These are phyloP conservation scores for Agelaius tricolor DNA, from an alignment of 2,113 vertebrate genomes.

Conservation along the genomic window DNA sequence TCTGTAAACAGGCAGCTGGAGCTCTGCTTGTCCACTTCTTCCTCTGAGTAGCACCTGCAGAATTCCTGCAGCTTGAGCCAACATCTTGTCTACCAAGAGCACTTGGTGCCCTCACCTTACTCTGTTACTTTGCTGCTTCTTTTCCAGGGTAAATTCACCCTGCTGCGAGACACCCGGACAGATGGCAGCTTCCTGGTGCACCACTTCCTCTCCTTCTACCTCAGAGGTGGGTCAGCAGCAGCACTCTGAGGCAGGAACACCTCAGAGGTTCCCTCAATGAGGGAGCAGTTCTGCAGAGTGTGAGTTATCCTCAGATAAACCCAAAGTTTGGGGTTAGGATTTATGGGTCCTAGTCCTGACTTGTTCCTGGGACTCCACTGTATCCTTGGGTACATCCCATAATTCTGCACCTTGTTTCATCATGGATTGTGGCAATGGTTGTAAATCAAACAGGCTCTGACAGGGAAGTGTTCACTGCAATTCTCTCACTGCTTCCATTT, in stretches of 20 bases:
- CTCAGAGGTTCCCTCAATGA: not conserved
- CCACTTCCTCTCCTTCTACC: slow-evolving; percentile 93
- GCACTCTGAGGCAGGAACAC: not conserved
- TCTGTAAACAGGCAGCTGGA: not conserved
- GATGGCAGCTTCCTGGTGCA: slow-evolving; percentile 93
- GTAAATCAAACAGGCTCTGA: not conserved
- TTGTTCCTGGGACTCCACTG: not conserved
- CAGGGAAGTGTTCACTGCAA: not conserved
- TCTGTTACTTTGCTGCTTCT: not conserved
- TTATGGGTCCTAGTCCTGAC: not conserved
- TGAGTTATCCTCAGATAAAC: accelerated
- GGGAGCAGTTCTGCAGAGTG: not conserved
- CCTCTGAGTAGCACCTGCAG: not conserved
- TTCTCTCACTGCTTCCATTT: not conserved
- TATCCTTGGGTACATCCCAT: not conserved
- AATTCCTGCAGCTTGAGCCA: not conserved
- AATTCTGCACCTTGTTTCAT: not conserved
- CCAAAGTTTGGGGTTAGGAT: not conserved
- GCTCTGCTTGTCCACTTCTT: not conserved
- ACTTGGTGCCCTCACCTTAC: not conserved
- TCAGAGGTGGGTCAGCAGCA: slow-evolving; percentile 78
- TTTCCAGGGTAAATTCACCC: slow-evolving; percentile 80
- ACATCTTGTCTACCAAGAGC: not conserved
- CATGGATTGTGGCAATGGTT: accelerated
- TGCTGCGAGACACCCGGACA: slow-evolving; percentile 83